Conservation (phyloP, 1,140 invertebrate species). For the Drosophila kurseongensis region DNA sequence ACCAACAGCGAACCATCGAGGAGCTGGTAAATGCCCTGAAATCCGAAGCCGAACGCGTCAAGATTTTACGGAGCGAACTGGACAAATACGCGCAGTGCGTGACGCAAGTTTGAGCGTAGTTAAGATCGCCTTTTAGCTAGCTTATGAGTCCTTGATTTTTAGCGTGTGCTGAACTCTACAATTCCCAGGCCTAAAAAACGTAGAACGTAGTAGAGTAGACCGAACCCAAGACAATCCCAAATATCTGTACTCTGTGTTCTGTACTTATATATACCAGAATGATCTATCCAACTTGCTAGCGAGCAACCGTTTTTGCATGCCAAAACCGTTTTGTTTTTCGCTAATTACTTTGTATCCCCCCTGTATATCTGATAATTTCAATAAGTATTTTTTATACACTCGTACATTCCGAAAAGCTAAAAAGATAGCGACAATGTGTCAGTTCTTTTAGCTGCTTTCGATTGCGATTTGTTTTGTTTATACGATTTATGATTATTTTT, state of each 20-base stretch:
- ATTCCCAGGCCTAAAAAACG: conserved; percentile 64
- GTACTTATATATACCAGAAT: conserved; percentile 51
- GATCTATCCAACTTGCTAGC: conserved; percentile 34
- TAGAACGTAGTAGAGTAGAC: conserved; percentile 40
- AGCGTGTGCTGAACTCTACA: conserved; percentile 45
- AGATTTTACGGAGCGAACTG: conserved; percentile 86
- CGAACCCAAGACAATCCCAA: conserved; percentile 60
- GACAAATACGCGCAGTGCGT: conserved; percentile 87
- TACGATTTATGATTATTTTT: conserved; percentile 76
- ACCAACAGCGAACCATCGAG: conserved; percentile 87
- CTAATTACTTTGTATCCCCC: conserved; percentile 38
- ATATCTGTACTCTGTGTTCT: conserved; percentile 49
- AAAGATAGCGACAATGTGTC: conserved; percentile 31
- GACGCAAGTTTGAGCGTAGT: conserved; percentile 86
- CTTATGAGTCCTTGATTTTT: conserved; percentile 60
- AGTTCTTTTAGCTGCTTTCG: conserved; percentile 73
- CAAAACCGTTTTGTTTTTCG: conserved; percentile 53
- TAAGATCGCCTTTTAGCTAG: conserved; percentile 67
- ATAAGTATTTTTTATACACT: conserved; percentile 76
- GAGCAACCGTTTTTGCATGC: conserved; percentile 65
- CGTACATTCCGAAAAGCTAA: conserved; percentile 38
- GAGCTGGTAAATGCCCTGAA: conserved; percentile 86
- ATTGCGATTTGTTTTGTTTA: conserved; percentile 79
- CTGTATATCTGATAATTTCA: conserved; percentile 63
- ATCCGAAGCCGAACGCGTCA: conserved; percentile 86